Evolutionary conservation across 2,113 vertebrate species (phyloP).

Genomic region (Pteropus alecto): DNA sequence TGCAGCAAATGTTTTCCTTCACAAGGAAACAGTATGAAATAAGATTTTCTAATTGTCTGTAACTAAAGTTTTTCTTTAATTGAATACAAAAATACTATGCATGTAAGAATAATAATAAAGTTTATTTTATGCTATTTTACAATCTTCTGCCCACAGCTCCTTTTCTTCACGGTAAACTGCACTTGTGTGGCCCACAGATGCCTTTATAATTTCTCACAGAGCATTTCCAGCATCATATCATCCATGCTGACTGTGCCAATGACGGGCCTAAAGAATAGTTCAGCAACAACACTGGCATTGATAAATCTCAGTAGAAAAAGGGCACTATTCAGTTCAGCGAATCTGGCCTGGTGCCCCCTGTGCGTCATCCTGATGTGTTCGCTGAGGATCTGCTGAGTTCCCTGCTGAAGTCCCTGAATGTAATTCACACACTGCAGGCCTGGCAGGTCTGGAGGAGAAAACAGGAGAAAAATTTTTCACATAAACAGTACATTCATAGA

Average conservation of each 20-base stretch:
- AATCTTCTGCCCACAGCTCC: slow-evolving; percentile 59
- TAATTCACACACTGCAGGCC: slow-evolving; percentile 93
- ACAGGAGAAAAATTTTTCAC: slow-evolving; percentile 38
- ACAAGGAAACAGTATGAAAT: slow-evolving; percentile 37
- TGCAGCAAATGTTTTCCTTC: slow-evolving; percentile 20
- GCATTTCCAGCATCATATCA: slow-evolving; percentile 97
- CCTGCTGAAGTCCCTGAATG: slow-evolving; percentile 93
- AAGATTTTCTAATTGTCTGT: slow-evolving; percentile 60
- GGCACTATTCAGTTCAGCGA: slow-evolving; percentile 92
- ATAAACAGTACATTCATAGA: background rate
- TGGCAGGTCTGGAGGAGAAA: slow-evolving; percentile 87
- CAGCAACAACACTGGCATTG: slow-evolving; percentile 89
- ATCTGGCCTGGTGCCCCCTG: slow-evolving; percentile 88
- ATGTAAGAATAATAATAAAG: slow-evolving; percentile 89
- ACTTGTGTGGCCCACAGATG: slow-evolving; percentile 25
- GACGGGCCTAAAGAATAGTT: slow-evolving; percentile 96
- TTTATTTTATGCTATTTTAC: slow-evolving; percentile 83
- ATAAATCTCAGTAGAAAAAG: slow-evolving; percentile 93
- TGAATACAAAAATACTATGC: slow-evolving; percentile 89
- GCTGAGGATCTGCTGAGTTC: slow-evolving; percentile 94
- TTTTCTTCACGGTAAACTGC: slow-evolving; percentile 50
- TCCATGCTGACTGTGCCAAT: slow-evolving; percentile 96
- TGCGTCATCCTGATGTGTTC: slow-evolving; percentile 93
- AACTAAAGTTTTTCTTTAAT: slow-evolving; percentile 82
- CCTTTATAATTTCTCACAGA: slow-evolving; percentile 90